These are phyloP conservation scores for Sinopyrophorus schimmeli DNA, from an alignment of 2,888 invertebrate genomes.

Conservation along the genomic window DNA sequence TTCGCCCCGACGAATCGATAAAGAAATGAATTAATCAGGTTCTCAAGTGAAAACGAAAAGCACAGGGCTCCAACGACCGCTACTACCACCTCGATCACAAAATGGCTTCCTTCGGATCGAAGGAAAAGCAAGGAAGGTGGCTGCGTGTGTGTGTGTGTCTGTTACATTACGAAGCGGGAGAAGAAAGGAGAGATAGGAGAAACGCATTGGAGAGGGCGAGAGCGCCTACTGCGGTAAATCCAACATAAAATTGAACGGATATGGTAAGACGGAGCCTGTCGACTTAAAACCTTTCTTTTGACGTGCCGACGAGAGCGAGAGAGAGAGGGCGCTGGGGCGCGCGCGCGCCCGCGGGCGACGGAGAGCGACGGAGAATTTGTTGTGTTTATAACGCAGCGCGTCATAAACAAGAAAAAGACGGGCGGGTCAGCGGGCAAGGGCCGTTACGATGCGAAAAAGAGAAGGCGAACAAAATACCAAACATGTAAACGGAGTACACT, in stretches of 20 bases:
- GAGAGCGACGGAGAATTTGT: conserved; percentile 27
- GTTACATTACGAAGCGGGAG: conserved; percentile 15
- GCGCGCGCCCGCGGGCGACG: no score
- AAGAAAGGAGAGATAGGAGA: conserved; percentile 12
- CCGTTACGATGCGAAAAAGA: conserved; percentile 18
- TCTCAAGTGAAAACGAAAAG: conserved; percentile 32
- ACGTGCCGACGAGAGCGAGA: no score
- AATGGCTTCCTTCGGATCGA: conserved; percentile 49
- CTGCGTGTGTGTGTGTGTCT: neutral
- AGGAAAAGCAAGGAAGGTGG: conserved; percentile 30
- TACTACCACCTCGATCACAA: conserved; percentile 40
- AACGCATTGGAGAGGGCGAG: conserved; percentile 8
- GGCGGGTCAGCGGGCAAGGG: conserved; percentile 26
- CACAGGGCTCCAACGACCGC: no score
- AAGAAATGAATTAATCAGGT: no score
- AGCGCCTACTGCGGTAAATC: conserved; percentile 15
- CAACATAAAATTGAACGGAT: conserved; percentile 19
- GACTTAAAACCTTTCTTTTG: neutral
- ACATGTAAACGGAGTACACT: conserved; percentile 30
- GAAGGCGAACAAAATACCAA: conserved; percentile 31
- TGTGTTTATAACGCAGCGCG: conserved; percentile 29
- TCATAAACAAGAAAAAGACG: conserved; percentile 32
- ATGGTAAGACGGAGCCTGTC: conserved; percentile 12
- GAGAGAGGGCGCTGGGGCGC: no score
- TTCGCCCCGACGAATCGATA: no score